A percentile compares a stretch with the other conserved stretches of the same genome.
Evolutionary conservation across 2,113 vertebrate genomes (phyloP).

Genomic region (Gavialis gangeticus): DNA sequence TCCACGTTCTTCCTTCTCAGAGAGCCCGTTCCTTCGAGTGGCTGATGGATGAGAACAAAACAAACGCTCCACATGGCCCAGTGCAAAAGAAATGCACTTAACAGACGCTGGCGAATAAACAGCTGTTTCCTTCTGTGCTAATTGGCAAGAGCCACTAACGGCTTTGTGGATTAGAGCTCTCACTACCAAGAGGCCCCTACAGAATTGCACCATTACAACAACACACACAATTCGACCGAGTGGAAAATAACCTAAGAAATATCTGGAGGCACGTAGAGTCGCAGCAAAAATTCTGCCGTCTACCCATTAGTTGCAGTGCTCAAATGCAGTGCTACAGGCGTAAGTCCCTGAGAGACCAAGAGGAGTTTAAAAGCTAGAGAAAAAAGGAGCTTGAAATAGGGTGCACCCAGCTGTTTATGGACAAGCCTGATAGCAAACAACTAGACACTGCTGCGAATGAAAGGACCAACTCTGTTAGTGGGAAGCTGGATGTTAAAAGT

Average conservation of each 20-base stretch:
- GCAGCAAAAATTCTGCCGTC: neutral
- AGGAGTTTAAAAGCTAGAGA: neutral
- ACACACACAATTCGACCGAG: neutral
- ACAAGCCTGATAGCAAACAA: neutral
- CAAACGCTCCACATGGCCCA: neutral
- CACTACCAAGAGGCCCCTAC: neutral
- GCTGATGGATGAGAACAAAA: neutral
- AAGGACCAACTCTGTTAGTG: neutral
- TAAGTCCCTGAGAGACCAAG: conserved; percentile 10
- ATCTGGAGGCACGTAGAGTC: neutral
- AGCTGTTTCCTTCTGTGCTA: neutral
- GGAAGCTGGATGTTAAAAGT: neutral
- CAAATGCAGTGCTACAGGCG: fast-evolving
- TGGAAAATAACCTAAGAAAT: fast-evolving
- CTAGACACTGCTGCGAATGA: neutral
- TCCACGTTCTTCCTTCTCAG: neutral
- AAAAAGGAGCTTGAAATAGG: neutral
- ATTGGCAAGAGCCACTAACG: neutral
- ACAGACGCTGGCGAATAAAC: fast-evolving
- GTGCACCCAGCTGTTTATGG: neutral
- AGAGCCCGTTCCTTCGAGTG: neutral
- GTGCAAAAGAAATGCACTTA: neutral
- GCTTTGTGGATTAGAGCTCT: neutral
- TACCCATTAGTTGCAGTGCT: neutral
- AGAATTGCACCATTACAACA: neutral